Evolutionary conservation across 2,113 vertebrate species (phyloP), one percentile per base, ranked within the genome.

Genomic region (Nymphicus hollandicus): DNA sequence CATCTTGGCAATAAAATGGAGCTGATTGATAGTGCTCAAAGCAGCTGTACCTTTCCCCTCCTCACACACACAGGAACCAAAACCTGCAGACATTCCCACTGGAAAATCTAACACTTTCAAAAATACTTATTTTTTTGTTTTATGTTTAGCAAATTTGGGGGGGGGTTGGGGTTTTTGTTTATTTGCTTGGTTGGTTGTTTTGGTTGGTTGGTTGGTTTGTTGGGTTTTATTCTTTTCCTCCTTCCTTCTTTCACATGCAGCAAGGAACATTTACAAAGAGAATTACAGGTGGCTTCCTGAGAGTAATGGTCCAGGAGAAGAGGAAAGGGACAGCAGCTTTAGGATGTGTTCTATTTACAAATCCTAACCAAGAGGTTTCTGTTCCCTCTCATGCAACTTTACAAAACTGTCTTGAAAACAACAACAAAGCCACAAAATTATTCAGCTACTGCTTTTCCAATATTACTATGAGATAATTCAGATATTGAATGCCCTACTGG

Each of bases 341-440:
- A 53, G 52, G 47, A 76, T 87, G 44, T 61, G 71, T 84, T 79
- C 47, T 65, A 37, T 84, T 91, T 86, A 66, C 80, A 94, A 76
- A 90, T 33, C 39, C 24, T 58, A 90, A 88, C n/a, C 43, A 81
- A 71, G 72, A 64, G 7, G 27, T n/a, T 93, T 76, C 81, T 37
- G 25, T 66, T 94, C 25, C 46, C 33, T 73, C 53, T 95, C 83
- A 66, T 24, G 47, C n/a, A 86, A 50, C 39, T 91, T 87, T 39
- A 73, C 65, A 92, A 72, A 95, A 44, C 25, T 37, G 20, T 68
- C 58, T 53, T 84, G 78, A 92, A 93, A 89, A 83, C 25, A 95
- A 77, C 47, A 77, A 96, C 9, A 29, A 91, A 93, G 86, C 83
- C 69, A 87, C 84, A 87, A 58, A 86, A 86, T 78, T 35, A 81